Evolutionary conservation across 2,113 vertebrate species (phyloP).

Genomic region (Sylvietta virens): DNA sequence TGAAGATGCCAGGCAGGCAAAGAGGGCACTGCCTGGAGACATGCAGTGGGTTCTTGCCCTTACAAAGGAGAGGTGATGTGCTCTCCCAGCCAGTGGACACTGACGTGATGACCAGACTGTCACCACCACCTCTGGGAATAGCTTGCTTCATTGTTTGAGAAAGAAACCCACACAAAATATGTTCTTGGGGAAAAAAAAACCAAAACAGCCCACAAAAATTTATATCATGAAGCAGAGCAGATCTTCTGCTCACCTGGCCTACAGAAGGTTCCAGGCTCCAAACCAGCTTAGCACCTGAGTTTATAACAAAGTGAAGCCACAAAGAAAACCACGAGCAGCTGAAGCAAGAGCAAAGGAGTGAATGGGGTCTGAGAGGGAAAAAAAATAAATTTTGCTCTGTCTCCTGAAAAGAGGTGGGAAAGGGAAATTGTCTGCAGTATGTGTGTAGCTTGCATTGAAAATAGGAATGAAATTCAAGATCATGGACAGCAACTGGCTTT

Average conservation of each 20-base stretch:
- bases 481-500: neutral
- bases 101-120: neutral
- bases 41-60: neutral
- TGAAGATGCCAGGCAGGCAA: neutral
- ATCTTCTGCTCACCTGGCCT: neutral
- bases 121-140: neutral
- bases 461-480: neutral
- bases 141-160: neutral
- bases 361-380: neutral
- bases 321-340: neutral
- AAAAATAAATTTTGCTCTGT: neutral
- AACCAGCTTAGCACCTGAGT: neutral
- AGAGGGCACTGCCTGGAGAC: neutral
- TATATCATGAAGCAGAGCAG: neutral
- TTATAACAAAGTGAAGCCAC: neutral
- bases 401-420: neutral
- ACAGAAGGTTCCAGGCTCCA: neutral
- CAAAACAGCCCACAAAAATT: neutral
- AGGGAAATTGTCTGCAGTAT: neutral
- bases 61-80: neutral
- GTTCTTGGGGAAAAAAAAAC: accelerated
- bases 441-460: neutral
- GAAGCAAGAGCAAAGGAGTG: neutral
- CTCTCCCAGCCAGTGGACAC: neutral
- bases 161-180: neutral